Base-by-base conservation (phyloP, 1,140 invertebrate genomes). In the Drosophila prosaltans region DNA sequence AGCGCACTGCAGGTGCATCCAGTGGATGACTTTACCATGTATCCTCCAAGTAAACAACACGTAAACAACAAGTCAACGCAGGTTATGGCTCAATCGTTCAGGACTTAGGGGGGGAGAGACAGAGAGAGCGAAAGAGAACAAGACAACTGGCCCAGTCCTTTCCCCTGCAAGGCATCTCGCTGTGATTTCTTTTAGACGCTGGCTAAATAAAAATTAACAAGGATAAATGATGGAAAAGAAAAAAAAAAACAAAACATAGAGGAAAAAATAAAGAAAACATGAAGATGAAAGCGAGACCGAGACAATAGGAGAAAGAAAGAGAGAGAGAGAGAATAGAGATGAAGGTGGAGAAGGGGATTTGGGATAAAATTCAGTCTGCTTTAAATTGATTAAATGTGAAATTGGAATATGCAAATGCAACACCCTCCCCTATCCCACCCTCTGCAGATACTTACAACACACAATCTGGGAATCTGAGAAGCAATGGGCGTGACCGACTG, bases 311-410 rank as follows among this genome's bases (percentile, higher is more conserved):
- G 26, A 48, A 32, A 65, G 65, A 41, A 70, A 72, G 54, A 72
- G 70, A 43, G 64, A 69, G 6, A 0, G 3, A 36, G 32, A 63
- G 67, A 83, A 83, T 79, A 81, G 79, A 74, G 70, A 70, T 69
- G 69, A 54, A 45, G 26, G 39, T 36, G 16, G 57, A 55, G 26
- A 11, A 9, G 51, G 8, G 16, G 5, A 58, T 36, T 36, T 48
- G 30, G 65, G 51, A 51, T 57, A 54, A 59, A 36, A 54, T 43
- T 28, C 26, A 57, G 62, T n/a, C 69, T 58, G 43, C 72, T 61
- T 72, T 84, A 84, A 84, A 84, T 84, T 84, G 81, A 84, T 84
- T 84, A 84, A 84, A 84, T 84, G 81, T 78, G 78, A 84, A 84
- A 84, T 84, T 84, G 81, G 81, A 84, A 84, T 84, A 84, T 84